These are phyloP conservation scores for Microctenopoma lineatum DNA, from an alignment of 2,797 vertebrate genomes.

Conservation along the genomic window DNA sequence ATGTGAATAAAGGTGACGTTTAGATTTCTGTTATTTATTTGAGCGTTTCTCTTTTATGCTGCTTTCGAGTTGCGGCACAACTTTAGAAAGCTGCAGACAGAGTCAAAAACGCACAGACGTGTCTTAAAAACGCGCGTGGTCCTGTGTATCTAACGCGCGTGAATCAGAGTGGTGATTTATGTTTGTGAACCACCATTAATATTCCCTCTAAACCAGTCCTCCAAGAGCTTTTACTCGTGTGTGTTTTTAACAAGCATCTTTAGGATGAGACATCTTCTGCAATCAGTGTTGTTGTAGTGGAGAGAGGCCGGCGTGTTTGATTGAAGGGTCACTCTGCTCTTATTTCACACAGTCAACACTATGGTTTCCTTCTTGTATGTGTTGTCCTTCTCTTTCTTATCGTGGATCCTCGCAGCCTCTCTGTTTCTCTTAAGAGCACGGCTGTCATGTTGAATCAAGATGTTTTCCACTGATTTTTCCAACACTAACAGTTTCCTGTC, in stretches of 20 bases:
- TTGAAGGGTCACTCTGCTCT: conserved; percentile 78
- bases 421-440: conserved; percentile 29
- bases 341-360: conserved; percentile 62
- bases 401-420: conserved; percentile 30
- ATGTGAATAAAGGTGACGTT: too few relatives aligned
- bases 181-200: conserved; percentile 5
- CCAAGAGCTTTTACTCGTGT: conserved; percentile 11
- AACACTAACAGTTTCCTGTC: conserved; percentile 19
- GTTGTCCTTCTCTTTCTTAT: conserved; percentile 52
- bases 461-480: conserved; percentile 51
- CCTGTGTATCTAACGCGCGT: not conserved
- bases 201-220: conserved; percentile 32
- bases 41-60: too few relatives aligned
- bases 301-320: conserved; percentile 64
- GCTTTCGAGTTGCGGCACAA: not conserved
- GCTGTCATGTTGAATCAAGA: conserved; percentile 47
- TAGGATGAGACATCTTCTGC: conserved; percentile 63
- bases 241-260: conserved; percentile 38
- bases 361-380: conserved; percentile 53
- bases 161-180: conserved; percentile 3
- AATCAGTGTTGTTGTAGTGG: conserved; percentile 69
- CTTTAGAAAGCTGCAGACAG: not conserved
- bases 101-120: not conserved
- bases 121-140: conserved; percentile 4
- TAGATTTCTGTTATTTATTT: too few relatives aligned